Evolutionary conservation across 2,113 vertebrate species (phyloP), one percentile per base, ranked within the genome.

Genomic region (Sinocyclocheilus rhinocerous): DNA sequence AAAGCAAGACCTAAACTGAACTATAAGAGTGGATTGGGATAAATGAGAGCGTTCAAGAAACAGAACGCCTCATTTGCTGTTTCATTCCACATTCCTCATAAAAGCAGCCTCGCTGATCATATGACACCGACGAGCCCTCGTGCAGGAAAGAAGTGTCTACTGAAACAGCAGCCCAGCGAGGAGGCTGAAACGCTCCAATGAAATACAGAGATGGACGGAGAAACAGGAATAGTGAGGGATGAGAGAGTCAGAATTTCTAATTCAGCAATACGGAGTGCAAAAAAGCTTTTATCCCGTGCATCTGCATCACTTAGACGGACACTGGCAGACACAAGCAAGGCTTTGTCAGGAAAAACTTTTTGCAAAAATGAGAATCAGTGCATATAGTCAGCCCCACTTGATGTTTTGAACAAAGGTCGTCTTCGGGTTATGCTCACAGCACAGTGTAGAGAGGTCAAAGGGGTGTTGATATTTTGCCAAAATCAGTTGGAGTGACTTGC

Each of bases 11-110:
- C 48, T 82, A 12, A 65, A 81, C 1, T 61, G 20, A 81, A 20
- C 33, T 22, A 79, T 57, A 13, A 79, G 3, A 52, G 10, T 6
- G 4, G 13, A 72, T 63, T 76, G 52, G 69, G 36, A 63, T 50
- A 29, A 73, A 55, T 18, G 6, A 83, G n/a, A 57, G 16, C 15
- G 2, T 29, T 63, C 9, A 45, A 50, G 33, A 39, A 22, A 42
- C 9, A 29, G 83, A 67, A 65, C 45, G 20, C 80, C 9, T 85
- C 10, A 29, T 55, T 82, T 18, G 83, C 81, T 84, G 52, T 20
- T 82, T 15, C 22, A 20, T 26, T 79, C 12, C 57, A 81, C 85
- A 86, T 88, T 84, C 75, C 63, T 65, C 79, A 24, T 85, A 42
- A 57, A 26, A 50, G 69, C 84, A 75, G 45, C 65, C 75, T 69